phyloP scores from a whole-genome alignment of 2,113 vertebrate species.

The Globicephala melas region DNA sequence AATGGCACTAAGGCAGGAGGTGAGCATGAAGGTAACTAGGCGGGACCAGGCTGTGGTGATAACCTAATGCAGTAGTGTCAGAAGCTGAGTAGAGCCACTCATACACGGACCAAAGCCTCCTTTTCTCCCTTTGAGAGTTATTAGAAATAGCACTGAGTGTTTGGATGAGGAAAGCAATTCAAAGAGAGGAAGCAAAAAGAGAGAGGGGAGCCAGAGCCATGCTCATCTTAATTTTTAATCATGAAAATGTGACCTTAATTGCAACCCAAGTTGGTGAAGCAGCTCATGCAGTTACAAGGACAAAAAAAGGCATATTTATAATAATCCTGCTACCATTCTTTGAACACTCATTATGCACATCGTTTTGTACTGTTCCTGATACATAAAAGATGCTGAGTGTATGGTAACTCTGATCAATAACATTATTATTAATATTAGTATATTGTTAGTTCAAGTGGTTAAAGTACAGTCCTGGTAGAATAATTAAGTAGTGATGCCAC shows the following conservation, averaged over 20 bases:
- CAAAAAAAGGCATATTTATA: neutral
- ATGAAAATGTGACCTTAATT: neutral
- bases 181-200: neutral
- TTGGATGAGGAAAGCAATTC: neutral
- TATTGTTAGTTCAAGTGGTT: neutral
- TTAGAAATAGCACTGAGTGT: neutral
- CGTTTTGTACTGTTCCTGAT: neutral
- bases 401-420: neutral
- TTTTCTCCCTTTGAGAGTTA: neutral
- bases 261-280: neutral
- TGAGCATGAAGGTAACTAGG: neutral
- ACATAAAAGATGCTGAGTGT: neutral
- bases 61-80: neutral
- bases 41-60: neutral
- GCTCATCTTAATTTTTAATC: constrained; percentile 30
- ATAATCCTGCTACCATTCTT: neutral
- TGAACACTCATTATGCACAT: neutral
- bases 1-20: neutral
- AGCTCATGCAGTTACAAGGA: neutral
- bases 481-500: neutral
- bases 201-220: neutral
- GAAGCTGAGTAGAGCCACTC: neutral
- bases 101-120: neutral
- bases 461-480: neutral
- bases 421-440: neutral